phyloP scores from a whole-genome alignment of 2,888 invertebrate species.

The Caenorhabditis japonica region DNA sequence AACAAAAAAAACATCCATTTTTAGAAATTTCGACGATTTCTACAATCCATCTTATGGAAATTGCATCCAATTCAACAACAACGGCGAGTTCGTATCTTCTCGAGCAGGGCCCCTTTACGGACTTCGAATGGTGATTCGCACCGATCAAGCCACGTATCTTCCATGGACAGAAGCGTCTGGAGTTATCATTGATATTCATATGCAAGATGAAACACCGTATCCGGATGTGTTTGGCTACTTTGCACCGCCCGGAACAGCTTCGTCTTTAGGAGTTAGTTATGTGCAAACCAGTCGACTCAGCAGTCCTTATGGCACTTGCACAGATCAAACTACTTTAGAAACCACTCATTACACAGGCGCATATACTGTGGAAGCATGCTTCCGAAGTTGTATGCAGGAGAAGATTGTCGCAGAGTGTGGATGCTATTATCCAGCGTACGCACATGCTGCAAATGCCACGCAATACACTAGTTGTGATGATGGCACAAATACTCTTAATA shows the following conservation, averaged over 20 bases:
- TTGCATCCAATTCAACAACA: conserved; percentile 59
- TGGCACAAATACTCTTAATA: conserved; percentile 23
- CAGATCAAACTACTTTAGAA: conserved; percentile 51
- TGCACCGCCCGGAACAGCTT: conserved; percentile 68
- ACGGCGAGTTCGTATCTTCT: conserved; percentile 48
- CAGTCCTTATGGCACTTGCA: conserved; percentile 78
- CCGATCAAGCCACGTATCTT: conserved; percentile 68
- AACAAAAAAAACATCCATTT: neutral
- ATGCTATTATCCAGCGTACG: conserved; percentile 76
- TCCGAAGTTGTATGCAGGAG: conserved; percentile 78
- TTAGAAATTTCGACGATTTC: conserved; percentile 77
- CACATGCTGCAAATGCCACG: conserved; percentile 52
- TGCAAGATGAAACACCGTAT: conserved; percentile 64
- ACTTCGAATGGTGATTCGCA: conserved; percentile 69
- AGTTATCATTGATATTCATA: conserved; percentile 78
- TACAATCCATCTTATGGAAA: conserved; percentile 72
- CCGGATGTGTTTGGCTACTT: conserved; percentile 68
- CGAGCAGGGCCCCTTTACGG: conserved; percentile 78
- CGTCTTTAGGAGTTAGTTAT: conserved; percentile 72
- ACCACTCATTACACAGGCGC: conserved; percentile 60
- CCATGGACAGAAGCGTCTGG: conserved; percentile 78
- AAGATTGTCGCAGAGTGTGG: conserved; percentile 73
- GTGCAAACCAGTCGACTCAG: conserved; percentile 75
- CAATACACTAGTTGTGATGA: conserved; percentile 53
- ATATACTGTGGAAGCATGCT: conserved; percentile 76